Base-by-base conservation (phyloP, 2,888 invertebrate genomes). In the Ornithoptera priamus region DNA sequence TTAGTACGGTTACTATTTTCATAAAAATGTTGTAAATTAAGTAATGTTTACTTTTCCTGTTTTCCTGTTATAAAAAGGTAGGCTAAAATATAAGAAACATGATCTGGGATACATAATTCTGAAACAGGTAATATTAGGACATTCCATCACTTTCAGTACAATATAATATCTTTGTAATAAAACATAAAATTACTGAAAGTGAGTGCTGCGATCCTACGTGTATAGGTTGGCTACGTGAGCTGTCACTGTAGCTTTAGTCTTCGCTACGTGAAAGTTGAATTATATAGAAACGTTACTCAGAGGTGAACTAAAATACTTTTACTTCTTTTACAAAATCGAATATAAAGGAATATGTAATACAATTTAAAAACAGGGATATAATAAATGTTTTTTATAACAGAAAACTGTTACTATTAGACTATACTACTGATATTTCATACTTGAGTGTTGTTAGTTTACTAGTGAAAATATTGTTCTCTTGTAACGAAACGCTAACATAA, bases 211-310 rank as follows among this genome's bases (percentile, higher is more conserved):
- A 50, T 46, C 36, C 30, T 66, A 36, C 65, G 53, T 63, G 57
- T 64, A 53, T 36, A 61, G 8, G 69, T 65, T n/a, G 62, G n/a
- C 39, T 69, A 70, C 70, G 70, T 70, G 70, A 63, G 59, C 66
- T 70, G 70, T 70, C 70, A 66, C 22, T 56, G 22, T 50, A 50
- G 53, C 36, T 59, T 67, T 36, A 22, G 18, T 67, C 50, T 62
- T 62, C 59, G 57, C 39, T 63, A 62, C 70, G 59, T 70, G 66
- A 53, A 66, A 59, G 58, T 59, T 63, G 59, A 59, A 67, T 70
- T 70, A 70, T 39, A 59, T 50, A 56, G 56, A 69, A 67, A 67
- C 61, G 65, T 62, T 62, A 62, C 57, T 66, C 58, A 58, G 15
- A 46, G 15, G 46, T 8, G 57, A 58, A 58, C 22, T 22, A 58